These are phyloP conservation scores for Brachirus orientalis DNA, from an alignment of 2,113 vertebrate genomes.

Conservation along the genomic window DNA sequence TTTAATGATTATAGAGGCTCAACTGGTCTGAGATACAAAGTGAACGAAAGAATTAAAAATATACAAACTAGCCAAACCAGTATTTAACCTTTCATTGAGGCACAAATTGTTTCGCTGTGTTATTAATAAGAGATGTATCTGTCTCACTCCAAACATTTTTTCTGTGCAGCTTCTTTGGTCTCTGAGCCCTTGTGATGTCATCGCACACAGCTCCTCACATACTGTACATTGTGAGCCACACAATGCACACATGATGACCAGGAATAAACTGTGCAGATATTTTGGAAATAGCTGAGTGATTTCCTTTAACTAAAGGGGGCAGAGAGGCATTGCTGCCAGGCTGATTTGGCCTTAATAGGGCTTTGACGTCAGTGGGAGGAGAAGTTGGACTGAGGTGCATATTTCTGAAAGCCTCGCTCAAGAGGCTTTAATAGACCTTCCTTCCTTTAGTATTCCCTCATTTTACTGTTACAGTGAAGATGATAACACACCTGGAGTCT, in stretches of 20 bases:
- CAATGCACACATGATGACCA: conserved; percentile 9
- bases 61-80: too few relatives aligned
- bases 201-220: conserved; percentile 9
- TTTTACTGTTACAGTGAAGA: conserved; percentile 11
- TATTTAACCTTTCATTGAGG: too few relatives aligned
- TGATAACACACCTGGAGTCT: not conserved
- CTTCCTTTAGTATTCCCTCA: conserved; percentile 4
- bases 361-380: conserved; percentile 64
- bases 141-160: conserved; percentile 47
- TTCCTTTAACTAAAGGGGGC: conserved; percentile 26
- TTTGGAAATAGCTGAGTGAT: conserved; percentile 44
- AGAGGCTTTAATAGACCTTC: conserved; percentile 13
- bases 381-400: conserved; percentile 36
- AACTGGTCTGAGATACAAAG: too few relatives aligned
- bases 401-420: conserved; percentile 44
- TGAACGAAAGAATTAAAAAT: too few relatives aligned
- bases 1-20: too few relatives aligned
- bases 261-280: conserved; percentile 48
- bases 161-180: conserved; percentile 52
- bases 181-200: too few relatives aligned
- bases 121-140: conserved; percentile 38
- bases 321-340: conserved; percentile 27
- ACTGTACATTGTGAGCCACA: not conserved
- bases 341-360: conserved; percentile 52
- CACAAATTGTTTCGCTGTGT: conserved; percentile 38